Conservation (phyloP, 1,140 invertebrate genomes). For the Idris sp. region DNA sequence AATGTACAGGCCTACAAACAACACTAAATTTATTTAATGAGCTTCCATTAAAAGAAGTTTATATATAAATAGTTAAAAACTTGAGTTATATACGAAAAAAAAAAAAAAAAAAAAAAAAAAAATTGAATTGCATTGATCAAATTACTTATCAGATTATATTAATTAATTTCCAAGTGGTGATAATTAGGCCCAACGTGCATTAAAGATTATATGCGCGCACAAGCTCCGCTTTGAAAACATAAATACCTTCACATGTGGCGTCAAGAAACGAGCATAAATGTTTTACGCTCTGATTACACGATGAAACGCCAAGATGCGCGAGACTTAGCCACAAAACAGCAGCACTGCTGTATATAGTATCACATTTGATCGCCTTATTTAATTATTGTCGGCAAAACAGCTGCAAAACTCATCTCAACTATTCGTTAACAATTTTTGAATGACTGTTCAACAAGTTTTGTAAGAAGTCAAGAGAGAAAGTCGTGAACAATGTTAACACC, state of each 20-base stretch:
- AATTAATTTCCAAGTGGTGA: slow-evolving; percentile 58
- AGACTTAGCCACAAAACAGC: slow-evolving; percentile 28
- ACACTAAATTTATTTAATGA: too few relatives aligned
- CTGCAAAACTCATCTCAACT: too few relatives aligned
- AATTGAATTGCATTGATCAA: slow-evolving; percentile 52
- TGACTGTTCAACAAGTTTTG: too few relatives aligned
- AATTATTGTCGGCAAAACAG: too few relatives aligned
- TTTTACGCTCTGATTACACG: slow-evolving; percentile 58
- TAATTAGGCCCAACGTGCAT: slow-evolving; percentile 46
- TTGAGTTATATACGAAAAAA: too few relatives aligned
- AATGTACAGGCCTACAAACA: too few relatives aligned
- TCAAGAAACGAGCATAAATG: slow-evolving; percentile 53
- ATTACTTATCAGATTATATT: slow-evolving; percentile 58
- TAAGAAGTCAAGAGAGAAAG: too few relatives aligned
- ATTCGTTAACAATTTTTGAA: too few relatives aligned
- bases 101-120: too few relatives aligned
- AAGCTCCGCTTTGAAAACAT: slow-evolving; percentile 40
- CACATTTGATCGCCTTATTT: slow-evolving; percentile 38
- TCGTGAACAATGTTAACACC: too few relatives aligned
- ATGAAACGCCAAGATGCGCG: slow-evolving; percentile 44
- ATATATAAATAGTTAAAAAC: too few relatives aligned
- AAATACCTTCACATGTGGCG: slow-evolving; percentile 32
- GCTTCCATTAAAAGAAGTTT: too few relatives aligned
- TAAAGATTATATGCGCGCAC: slow-evolving; percentile 38
- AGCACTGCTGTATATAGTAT: slow-evolving; percentile 3